Conservation (phyloP, 2,888 invertebrate species). For the Tethea ocularis region DNA sequence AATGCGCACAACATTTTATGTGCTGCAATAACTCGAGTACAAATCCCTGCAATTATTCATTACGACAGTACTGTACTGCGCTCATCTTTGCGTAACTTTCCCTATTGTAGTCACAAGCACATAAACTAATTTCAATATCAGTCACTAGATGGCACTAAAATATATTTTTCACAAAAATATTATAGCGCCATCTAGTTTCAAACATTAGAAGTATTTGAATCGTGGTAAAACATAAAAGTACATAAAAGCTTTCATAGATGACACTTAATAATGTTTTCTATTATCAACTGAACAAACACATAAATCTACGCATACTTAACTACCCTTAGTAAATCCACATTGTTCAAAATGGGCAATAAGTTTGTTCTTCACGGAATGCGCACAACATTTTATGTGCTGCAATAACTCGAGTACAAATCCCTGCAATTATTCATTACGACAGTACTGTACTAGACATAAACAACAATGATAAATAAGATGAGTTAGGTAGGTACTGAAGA, state of each 20-base stretch:
- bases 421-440: slow-evolving; percentile 6
- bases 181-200: slow-evolving; percentile 1
- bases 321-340: no score
- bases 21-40: slow-evolving; percentile 2
- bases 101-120: no score
- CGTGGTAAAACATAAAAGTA: no score
- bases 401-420: slow-evolving; percentile 9
- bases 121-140: no score
- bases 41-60: slow-evolving; percentile 8
- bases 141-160: background rate
- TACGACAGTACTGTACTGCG: slow-evolving; percentile 5
- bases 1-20: slow-evolving; percentile 1
- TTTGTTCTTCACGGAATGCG: background rate
- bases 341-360: slow-evolving; percentile 5
- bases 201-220: background rate
- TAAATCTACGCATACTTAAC: no score
- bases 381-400: background rate
- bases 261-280: background rate
- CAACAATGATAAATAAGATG: background rate
- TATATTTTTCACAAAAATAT: background rate
- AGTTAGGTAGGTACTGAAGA: background rate
- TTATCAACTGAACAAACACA: no score
- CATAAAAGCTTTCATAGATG: background rate
- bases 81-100: no score
- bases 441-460: background rate